A percentile compares a stretch with the other conserved stretches of the same genome.
phyloP scores from a whole-genome alignment of 2,888 invertebrate species.

The Eremobia ochroleuca region DNA sequence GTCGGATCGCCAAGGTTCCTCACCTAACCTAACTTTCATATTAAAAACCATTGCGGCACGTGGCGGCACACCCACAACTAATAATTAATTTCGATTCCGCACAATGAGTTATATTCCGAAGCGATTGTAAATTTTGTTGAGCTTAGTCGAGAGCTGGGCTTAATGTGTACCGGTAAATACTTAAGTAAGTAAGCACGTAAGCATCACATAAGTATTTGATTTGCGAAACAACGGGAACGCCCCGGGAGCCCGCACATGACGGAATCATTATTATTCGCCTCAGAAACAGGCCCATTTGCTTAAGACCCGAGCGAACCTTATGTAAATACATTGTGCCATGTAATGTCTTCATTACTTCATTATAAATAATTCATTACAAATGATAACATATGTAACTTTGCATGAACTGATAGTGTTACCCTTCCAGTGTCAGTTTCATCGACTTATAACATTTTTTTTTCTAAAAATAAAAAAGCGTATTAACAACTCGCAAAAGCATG shows the following conservation, averaged over 20 bases:
- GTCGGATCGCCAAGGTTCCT: too few species aligned
- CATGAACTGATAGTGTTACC: neutral
- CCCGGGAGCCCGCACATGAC: constrained; percentile 34
- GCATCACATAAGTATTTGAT: constrained; percentile 62
- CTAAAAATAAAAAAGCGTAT: neutral
- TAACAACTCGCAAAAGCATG: neutral
- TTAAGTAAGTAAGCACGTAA: constrained; percentile 61
- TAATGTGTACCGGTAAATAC: constrained; percentile 56
- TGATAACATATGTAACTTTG: constrained; percentile 35
- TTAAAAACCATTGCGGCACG: neutral
- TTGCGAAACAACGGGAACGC: constrained; percentile 51
- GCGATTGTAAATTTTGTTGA: constrained; percentile 57
- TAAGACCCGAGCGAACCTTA: constrained; percentile 48
- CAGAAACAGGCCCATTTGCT: constrained; percentile 54
- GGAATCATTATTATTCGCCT: constrained; percentile 61
- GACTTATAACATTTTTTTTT: neutral
- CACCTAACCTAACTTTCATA: neutral
- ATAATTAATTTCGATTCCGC: constrained; percentile 41
- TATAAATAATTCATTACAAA: constrained; percentile 53
- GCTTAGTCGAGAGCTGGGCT: constrained; percentile 44
- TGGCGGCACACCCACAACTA: constrained; percentile 13
- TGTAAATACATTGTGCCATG: constrained; percentile 54
- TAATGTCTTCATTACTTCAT: constrained; percentile 62
- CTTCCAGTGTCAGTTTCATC: neutral
- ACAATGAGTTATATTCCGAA: constrained; percentile 38